Conservation (phyloP, 2,113 vertebrate species). For the Sander lucioperca region DNA sequence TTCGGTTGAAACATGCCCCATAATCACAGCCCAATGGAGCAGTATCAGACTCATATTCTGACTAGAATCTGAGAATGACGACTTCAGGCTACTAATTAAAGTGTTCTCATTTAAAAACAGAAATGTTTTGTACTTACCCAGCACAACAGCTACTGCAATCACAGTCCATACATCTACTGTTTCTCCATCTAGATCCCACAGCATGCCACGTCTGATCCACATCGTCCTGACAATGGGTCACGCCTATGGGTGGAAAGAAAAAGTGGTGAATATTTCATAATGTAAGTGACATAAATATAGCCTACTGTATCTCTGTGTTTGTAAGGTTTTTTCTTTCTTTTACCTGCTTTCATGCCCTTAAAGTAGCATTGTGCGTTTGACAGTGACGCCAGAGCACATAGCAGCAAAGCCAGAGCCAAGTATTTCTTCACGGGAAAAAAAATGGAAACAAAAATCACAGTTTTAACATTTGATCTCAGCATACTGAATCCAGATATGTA, state of each 20-base stretch:
- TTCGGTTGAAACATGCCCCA: too few relatives aligned
- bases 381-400: conserved; percentile 53
- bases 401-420: conserved; percentile 54
- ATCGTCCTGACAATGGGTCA: conserved; percentile 60
- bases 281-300: background rate
- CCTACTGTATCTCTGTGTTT: background rate
- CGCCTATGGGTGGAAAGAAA: background rate
- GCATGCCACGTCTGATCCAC: conserved; percentile 50
- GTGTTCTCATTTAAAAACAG: background rate
- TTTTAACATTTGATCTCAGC: background rate
- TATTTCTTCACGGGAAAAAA: conserved; percentile 41
- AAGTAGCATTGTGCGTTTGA: fast-evolving
- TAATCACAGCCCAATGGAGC: too few relatives aligned
- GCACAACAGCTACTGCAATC: conserved; percentile 14
- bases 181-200: conserved; percentile 70
- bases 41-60: too few relatives aligned
- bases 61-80: too few relatives aligned
- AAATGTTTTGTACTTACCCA: conserved; percentile 48
- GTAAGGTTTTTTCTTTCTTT: background rate
- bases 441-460: background rate
- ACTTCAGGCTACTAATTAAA: too few relatives aligned
- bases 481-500: background rate
- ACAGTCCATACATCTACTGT: conserved; percentile 60
- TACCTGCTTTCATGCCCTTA: fast-evolving
- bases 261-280: background rate